These are phyloP conservation scores for Nemotelus pantherinus DNA, from an alignment of 2,888 invertebrate species.

Conservation along the genomic window DNA sequence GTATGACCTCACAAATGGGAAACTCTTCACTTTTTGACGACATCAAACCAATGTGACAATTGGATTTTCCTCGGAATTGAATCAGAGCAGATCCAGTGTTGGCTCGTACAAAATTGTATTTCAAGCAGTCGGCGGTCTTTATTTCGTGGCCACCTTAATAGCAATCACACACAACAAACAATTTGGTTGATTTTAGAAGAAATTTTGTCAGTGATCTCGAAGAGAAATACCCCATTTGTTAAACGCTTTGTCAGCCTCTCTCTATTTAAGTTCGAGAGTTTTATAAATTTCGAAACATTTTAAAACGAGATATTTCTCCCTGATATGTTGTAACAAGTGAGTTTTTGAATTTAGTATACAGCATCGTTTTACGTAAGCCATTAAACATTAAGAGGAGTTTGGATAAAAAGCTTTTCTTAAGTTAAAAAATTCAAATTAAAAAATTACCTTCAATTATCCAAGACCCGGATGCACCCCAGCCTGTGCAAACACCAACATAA, in stretches of 20 bases:
- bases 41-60: constrained; percentile 73
- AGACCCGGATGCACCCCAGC: constrained; percentile 84
- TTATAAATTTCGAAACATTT: not conserved
- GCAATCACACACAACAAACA: constrained; percentile 39
- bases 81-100: constrained; percentile 68
- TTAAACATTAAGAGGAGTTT: not conserved
- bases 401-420: too few relatives aligned
- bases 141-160: constrained; percentile 68
- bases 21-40: constrained; percentile 68
- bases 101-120: constrained; percentile 70
- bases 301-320: constrained; percentile 21
- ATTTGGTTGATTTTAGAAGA: not conserved
- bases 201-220: not conserved
- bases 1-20: constrained; percentile 74
- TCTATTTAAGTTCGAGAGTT: not conserved
- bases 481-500: constrained; percentile 84
- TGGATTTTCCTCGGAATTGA: constrained; percentile 71
- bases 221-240: not conserved
- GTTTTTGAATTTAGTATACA: constrained; percentile 1
- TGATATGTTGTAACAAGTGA: not conserved
- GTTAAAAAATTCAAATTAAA: too few relatives aligned
- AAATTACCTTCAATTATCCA: constrained; percentile 82
- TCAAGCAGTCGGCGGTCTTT: constrained; percentile 69
- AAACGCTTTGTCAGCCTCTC: not conserved
- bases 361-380: constrained; percentile 20